Evolutionary conservation across 2,797 vertebrate genomes (phyloP).

Genomic region (Aselliscus stoliczkanus): DNA sequence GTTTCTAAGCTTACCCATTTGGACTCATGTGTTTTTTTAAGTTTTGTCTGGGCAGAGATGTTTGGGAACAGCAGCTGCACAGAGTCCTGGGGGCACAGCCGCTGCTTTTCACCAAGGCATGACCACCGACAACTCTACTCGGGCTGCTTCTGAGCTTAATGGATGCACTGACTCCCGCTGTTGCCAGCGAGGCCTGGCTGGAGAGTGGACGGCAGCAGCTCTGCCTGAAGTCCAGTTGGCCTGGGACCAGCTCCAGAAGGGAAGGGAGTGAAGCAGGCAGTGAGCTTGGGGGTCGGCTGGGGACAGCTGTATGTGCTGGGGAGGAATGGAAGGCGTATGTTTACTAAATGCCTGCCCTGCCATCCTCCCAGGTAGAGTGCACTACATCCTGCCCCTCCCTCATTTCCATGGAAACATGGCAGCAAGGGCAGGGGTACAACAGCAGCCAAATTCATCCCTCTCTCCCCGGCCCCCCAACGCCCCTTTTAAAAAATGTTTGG

Average conservation of each 20-base stretch:
- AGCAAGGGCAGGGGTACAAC: conserved; percentile 17
- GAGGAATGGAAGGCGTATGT: conserved; percentile 38
- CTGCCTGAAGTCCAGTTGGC: conserved; percentile 37
- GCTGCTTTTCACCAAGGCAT: neutral
- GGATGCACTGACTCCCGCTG: neutral
- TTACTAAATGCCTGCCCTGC: conserved; percentile 52
- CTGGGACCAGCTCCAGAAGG: conserved; percentile 17
- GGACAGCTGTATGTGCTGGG: conserved; percentile 38
- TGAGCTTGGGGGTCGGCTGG: conserved; percentile 14
- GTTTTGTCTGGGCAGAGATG: conserved; percentile 14
- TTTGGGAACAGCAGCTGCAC: neutral
- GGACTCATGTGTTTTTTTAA: neutral
- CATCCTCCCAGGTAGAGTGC: conserved; percentile 61
- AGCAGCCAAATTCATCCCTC: conserved; percentile 54
- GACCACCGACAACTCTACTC: neutral
- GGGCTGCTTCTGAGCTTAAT: neutral
- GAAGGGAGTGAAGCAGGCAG: neutral
- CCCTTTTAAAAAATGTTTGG: neutral
- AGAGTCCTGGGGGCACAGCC: neutral
- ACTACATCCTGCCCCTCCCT: conserved; percentile 65
- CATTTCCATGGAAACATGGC: conserved; percentile 72
- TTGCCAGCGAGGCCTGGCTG: conserved; percentile 24
- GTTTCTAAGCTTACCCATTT: conserved; percentile 28
- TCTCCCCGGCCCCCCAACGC: neutral
- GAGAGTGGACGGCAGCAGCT: conserved; percentile 6